A percentile compares a stretch with the other conserved stretches of the same genome.
Evolutionary conservation across 2,113 vertebrate species (phyloP).

Genomic region (Girardinichthys multiradiatus): DNA sequence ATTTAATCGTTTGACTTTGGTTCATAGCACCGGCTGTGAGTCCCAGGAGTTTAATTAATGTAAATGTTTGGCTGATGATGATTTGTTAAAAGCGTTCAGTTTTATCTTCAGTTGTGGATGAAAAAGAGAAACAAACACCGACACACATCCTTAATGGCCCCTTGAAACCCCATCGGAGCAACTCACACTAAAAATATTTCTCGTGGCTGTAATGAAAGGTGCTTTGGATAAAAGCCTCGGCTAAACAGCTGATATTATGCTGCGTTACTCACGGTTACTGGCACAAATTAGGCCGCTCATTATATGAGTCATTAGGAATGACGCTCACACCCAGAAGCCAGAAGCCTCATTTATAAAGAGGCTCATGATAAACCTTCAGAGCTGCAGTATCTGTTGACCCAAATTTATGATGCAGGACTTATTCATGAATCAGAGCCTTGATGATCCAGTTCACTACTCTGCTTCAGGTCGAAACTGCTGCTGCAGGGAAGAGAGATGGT

Average conservation of each 20-base stretch:
- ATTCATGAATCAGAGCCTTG: constrained; percentile 27
- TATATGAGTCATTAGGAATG: constrained; percentile 57
- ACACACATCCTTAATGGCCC: constrained; percentile 51
- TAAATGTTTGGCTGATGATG: not conserved
- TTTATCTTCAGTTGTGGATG: no score
- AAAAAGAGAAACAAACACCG: constrained; percentile 10
- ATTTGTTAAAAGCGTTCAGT: not conserved
- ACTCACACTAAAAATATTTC: constrained; percentile 40
- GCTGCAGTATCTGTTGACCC: constrained; percentile 11
- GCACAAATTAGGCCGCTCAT: constrained; percentile 56
- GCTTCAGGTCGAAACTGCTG: not conserved
- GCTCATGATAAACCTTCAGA: constrained; percentile 39
- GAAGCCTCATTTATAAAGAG: constrained; percentile 54
- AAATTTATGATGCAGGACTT: constrained; percentile 20
- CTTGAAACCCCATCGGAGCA: constrained; percentile 32
- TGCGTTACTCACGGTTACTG: constrained; percentile 15
- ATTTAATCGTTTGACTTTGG: no score
- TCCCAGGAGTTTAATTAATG: not conserved
- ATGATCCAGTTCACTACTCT: constrained; percentile 10
- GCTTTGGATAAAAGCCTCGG: constrained; percentile 46
- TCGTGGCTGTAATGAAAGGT: constrained; percentile 33
- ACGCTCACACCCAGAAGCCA: constrained; percentile 21
- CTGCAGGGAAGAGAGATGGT: not conserved
- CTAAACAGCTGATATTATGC: constrained; percentile 50
- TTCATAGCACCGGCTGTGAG: no score